Conservation (phyloP, 2,888 invertebrate species). For the Spisula solida region DNA sequence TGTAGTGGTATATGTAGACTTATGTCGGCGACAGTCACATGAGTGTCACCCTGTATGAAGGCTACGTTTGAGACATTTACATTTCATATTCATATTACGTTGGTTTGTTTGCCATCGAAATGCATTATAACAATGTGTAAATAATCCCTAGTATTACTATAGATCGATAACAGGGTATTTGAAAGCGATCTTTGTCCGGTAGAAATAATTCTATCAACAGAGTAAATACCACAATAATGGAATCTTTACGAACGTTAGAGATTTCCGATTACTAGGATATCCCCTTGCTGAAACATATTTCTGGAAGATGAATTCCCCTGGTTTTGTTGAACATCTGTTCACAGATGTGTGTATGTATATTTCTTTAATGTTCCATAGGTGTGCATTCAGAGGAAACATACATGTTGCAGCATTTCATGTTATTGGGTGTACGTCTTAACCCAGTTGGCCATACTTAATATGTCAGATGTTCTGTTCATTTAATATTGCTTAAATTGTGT, state of each 20-base stretch:
- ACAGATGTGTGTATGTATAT: background rate
- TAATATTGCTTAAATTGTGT: too few relatives aligned
- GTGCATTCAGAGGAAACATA: too few relatives aligned
- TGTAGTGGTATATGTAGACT: too few relatives aligned
- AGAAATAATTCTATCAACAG: constrained; percentile 36
- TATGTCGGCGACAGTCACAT: too few relatives aligned
- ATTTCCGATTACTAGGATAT: constrained; percentile 6
- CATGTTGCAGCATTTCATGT: too few relatives aligned
- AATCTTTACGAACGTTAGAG: background rate
- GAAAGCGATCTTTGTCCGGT: constrained; percentile 33
- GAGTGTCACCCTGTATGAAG: too few relatives aligned
- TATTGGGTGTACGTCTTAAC: too few relatives aligned
- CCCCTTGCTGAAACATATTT: constrained; percentile 8
- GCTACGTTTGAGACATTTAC: background rate
- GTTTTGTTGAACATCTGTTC: constrained; percentile 13
- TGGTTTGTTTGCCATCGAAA: constrained; percentile 39
- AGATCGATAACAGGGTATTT: constrained; percentile 31
- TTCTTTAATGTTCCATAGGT: background rate
- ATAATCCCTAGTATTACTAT: constrained; percentile 13
- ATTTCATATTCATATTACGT: constrained; percentile 30
- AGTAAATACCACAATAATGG: constrained; percentile 30
- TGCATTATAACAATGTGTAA: constrained; percentile 41
- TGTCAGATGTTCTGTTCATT: too few relatives aligned
- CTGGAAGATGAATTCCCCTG: background rate
- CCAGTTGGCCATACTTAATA: too few relatives aligned